Conservation (phyloP, 2,797 vertebrate species). For the Cottoperca gobio region DNA sequence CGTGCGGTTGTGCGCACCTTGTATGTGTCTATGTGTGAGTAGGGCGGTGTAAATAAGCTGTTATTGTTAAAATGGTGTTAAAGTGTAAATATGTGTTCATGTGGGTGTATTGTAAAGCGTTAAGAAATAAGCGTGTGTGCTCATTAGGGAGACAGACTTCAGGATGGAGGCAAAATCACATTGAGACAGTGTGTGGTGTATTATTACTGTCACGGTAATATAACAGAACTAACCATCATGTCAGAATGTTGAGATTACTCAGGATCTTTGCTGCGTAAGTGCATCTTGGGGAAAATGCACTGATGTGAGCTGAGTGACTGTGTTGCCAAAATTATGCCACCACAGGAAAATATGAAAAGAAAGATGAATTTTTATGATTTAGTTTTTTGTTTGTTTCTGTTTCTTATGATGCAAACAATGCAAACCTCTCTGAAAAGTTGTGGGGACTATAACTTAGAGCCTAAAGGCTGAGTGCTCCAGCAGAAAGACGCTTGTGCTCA, state of each 20-base stretch:
- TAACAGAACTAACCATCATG: background rate
- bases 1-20: slow-evolving; percentile 4
- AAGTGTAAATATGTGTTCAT: background rate
- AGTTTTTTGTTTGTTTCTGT: background rate
- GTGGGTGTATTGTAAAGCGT: background rate
- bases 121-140: background rate
- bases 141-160: background rate
- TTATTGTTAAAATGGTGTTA: too few relatives aligned
- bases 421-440: background rate
- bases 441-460: background rate
- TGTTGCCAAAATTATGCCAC: background rate
- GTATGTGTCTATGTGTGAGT: background rate
- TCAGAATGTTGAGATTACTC: background rate
- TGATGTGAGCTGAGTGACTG: background rate
- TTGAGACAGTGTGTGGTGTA: background rate
- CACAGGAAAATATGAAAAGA: background rate
- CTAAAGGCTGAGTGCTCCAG: background rate
- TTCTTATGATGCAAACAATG: slow-evolving; percentile 10
- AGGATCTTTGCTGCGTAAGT: background rate
- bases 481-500: background rate
- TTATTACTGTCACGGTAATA: background rate
- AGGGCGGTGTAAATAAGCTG: too few relatives aligned
- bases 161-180: background rate
- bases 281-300: slow-evolving; percentile 13
- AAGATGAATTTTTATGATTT: background rate